Evolutionary conservation across 2,888 invertebrate genomes (phyloP), one percentile per base, ranked within the genome.

Genomic region (Cephus spinipes): DNA sequence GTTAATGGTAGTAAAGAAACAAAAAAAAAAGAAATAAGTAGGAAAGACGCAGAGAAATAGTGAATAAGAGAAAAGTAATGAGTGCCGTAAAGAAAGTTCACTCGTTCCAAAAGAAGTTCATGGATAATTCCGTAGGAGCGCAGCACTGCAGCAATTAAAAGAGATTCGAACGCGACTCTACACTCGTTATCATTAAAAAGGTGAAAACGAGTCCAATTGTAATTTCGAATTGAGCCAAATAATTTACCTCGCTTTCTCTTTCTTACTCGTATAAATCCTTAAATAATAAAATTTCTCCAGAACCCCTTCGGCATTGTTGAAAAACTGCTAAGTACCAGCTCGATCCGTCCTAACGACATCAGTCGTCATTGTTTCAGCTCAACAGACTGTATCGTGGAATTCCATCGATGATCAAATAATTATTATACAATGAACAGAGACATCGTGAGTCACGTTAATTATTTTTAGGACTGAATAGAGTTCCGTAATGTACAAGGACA

Each of bases 1-100:
- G 36, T 78, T 76, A 78, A 33, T 77, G 79, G 40, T 75, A 74
- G 73, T 32, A 79, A 78, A 81, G 78, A 69, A 80, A 34, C 0
- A 34, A 34, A 1, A 78, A 30, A 30, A 82, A 79, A 73, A 81
- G 74, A 9, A 55, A 23, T 23, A 23, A 55, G 9, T 55, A 23
- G 55, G 55, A 55, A 23, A 55, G 55, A 23, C 23, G 55, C 23
- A 6, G 55, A 55, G 55, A 55, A 55, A 9, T 9, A 55, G 55
- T 55, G 55, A 55, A 55, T 23, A 55, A 55, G 23, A 9, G 1
- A 55, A 15, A 55, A 55, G 55, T 55, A 55, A 55, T 55, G 55
- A 55, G 23, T 55, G 55, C 23, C 55, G 9, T 23, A 23, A 55
- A 55, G 55, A 23, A 55, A 55, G 55, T 55, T 55, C 55, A 55